Evolutionary conservation across 2,113 vertebrate genomes (phyloP), one percentile per base, ranked within the genome.

Genomic region (Chaenogobius annularis): DNA sequence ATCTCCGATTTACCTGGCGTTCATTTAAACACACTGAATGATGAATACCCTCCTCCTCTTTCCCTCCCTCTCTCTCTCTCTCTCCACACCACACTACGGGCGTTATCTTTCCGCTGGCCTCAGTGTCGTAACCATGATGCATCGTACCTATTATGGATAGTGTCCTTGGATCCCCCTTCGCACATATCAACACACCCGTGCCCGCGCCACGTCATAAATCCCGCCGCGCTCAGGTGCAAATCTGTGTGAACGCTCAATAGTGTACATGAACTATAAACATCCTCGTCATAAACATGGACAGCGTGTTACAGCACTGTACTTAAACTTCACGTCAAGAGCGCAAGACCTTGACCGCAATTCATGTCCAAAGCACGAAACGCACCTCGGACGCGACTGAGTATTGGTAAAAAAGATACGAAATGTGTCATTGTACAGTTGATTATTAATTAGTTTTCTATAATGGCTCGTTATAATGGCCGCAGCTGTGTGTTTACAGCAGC

Each of bases 151-250:
- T 88, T 85, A 80, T 70, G 66, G 70, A 68, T 64, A 68, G 46
- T 73, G 73, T 81, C 83, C 75, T 83, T 79, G 79, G 69, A 62
- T 69, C 70, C 62, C 55, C n/a, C 63, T 23, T 1, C 59, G 69
- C 47, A 11, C 31, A n/a, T n/a, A n/a, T n/a, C n/a, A n/a, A 5
- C 15, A 55, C 13, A 61, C 48, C 10, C 5, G n/a, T n/a, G n/a
- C n/a, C n/a, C n/a, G n/a, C n/a, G n/a, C n/a, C 65, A 66, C 48
- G 73, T 70, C 70, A 72, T 88, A 75, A 88, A 90, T 87, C 75
- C 40, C 67, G 40, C 40, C 47, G 35, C 63, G 17, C 64, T 54
- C 69, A 70, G 56, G 63, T 58, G 43, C 5, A 52, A 62, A 69
- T 75, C 59, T 22, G 31, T 58, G 58, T 50, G 20, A 26, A 19